Conservation (phyloP, 2,888 invertebrate genomes). For the Anoplius nigerrimus region DNA sequence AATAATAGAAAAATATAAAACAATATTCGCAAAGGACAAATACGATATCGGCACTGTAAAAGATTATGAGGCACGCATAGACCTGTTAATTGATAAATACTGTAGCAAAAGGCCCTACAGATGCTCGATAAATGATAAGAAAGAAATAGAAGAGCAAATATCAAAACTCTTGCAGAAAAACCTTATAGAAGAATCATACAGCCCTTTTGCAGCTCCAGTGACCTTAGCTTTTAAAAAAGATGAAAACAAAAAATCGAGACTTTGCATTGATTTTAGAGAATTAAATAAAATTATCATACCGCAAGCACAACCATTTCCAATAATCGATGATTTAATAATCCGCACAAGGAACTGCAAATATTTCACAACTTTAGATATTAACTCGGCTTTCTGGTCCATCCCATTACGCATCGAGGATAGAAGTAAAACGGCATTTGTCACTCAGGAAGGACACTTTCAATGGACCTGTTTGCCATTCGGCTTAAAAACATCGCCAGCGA, state of each 20-base stretch:
- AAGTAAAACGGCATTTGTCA: no score
- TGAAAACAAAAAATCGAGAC: constrained; percentile 1
- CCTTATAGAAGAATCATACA: constrained; percentile 31
- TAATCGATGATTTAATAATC: constrained; percentile 30
- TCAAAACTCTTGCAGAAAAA: constrained; percentile 21
- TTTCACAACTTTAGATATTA: constrained; percentile 26
- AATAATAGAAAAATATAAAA: no score
- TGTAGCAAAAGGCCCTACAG: constrained; percentile 21
- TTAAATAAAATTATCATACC: constrained; percentile 33
- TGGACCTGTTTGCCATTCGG: no score
- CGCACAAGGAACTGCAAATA: constrained; percentile 31
- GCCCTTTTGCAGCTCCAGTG: constrained; percentile 12
- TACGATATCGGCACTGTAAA: no score
- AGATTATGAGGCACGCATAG: no score
- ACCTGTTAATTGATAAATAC: no score
- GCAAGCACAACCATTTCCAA: constrained; percentile 36
- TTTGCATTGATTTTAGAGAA: constrained; percentile 8
- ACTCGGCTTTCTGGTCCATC: constrained; percentile 31
- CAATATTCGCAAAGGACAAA: no score
- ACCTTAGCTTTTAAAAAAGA: constrained; percentile 5
- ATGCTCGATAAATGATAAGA: constrained; percentile 21
- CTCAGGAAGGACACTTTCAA: no score
- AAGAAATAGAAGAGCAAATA: no score
- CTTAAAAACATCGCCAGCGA: no score
- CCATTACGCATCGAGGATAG: constrained; percentile 7